Base-by-base conservation (phyloP, 2,113 vertebrate genomes). In the Epinephelus lanceolatus region DNA sequence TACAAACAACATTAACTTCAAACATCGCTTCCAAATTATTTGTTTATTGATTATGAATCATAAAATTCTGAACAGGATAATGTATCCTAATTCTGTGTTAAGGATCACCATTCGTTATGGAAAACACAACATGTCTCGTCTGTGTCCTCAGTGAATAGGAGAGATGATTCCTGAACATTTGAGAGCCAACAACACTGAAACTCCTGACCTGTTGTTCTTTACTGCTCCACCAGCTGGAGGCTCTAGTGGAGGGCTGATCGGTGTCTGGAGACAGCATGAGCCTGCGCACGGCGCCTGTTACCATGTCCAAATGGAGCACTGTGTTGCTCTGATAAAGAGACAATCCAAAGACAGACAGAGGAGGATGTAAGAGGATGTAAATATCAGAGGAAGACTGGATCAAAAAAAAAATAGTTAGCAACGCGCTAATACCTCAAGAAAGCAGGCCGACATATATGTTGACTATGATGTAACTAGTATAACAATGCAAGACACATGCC, bases 211-310 rank as follows among this genome's bases (percentile, higher is more conserved):
- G 80, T 10, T 94, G 93, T 18, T 97, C 96, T 78, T 96, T 97
- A 71, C 66, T 96, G 86, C 60, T 96, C 98, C 98, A 99, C 97
- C 97, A 99, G 23, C 87, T 94, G 0, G 96, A 95, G 6, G 90
- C 52, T 85, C 78, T 96, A 87, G 91, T 40, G 8, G 91, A 27
- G 47, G 94, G 70, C 13, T 89, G 91, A 1, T 96, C 94, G 30
- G 62, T 77, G 70, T 95, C 95, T 2, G 93, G 87, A 62, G 94
- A 94, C 30, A 98, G 80, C 37, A 95, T 0, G 37, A 99, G 95
- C 8, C 93, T 95, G 47, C 89, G 96, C 81, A 99, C 94, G 25
- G 96, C 91, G 1, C 95, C 96, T 0, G 83, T 96, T 1, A 76
- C 91, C 76, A 97, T 91, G 90, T 99, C 97, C 89, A 99, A 19